Percentiles rank a stretch among this genome's conserved stretches.
These are phyloP conservation scores for Tretioscincus oriximinensis DNA, from an alignment of 2,113 vertebrate species.

Conservation along the genomic window DNA sequence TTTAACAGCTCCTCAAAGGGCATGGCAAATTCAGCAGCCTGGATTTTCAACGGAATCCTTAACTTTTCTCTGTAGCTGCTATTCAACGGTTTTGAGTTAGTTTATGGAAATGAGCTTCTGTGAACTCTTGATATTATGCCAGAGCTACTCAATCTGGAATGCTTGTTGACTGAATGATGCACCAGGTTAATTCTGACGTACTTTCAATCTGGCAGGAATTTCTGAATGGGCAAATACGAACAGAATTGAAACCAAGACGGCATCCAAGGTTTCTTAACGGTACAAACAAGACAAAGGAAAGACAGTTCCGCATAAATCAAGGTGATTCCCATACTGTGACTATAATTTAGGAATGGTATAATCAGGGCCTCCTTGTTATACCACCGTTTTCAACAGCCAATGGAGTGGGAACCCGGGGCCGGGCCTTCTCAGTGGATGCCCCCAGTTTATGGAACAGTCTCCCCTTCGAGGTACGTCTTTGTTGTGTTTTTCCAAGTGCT, in stretches of 20 bases:
- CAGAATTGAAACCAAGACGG: neutral
- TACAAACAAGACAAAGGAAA: neutral
- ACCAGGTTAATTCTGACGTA: neutral
- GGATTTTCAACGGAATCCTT: conserved; percentile 1
- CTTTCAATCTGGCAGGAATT: neutral
- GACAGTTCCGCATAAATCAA: too few species aligned
- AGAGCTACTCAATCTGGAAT: conserved; percentile 20
- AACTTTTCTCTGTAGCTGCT: neutral
- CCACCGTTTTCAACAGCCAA: too few species aligned
- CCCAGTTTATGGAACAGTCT: too few species aligned
- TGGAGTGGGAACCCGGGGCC: too few species aligned
- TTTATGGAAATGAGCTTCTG: conserved; percentile 20
- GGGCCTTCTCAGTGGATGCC: too few species aligned
- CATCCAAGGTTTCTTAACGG: neutral
- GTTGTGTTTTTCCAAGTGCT: too few species aligned
- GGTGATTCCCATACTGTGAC: too few species aligned
- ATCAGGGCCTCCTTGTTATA: too few species aligned
- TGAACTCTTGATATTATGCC: conserved; percentile 21
- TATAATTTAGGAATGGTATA: too few species aligned
- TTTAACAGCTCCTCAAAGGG: too few species aligned
- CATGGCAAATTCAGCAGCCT: neutral
- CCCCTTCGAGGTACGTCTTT: too few species aligned
- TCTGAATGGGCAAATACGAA: neutral
- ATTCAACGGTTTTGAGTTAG: neutral
- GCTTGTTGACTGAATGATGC: conserved; percentile 22